phyloP scores from a whole-genome alignment of 2,797 vertebrate genomes.

The Acanthornis magna region DNA sequence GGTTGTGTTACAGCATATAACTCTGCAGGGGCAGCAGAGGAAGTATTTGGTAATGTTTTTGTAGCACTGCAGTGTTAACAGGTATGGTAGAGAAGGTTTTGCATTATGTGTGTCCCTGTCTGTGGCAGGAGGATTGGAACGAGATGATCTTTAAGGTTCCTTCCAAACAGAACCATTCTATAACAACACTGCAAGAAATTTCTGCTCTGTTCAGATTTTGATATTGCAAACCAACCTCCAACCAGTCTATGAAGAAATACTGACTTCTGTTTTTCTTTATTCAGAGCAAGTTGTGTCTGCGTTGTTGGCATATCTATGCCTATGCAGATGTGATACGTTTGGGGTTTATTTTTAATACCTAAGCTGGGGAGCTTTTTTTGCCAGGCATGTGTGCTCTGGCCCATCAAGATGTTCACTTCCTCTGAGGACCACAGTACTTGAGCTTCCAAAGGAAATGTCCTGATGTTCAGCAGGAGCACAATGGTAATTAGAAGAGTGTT shows the following conservation, averaged over 20 bases:
- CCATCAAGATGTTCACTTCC: background rate
- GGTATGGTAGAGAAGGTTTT: background rate
- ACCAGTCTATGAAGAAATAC: background rate
- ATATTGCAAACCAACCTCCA: background rate
- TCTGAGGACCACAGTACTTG: background rate
- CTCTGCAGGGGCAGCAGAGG: background rate
- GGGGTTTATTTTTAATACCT: background rate
- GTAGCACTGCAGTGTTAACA: conserved; percentile 3
- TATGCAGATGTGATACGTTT: background rate
- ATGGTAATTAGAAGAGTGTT: background rate
- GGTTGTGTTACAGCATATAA: background rate
- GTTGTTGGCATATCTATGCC: background rate
- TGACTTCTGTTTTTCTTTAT: background rate
- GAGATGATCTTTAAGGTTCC: background rate
- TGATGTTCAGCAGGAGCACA: background rate
- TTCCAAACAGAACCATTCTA: background rate
- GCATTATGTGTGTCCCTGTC: background rate
- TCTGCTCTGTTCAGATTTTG: background rate
- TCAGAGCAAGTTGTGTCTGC: background rate
- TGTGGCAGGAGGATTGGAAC: background rate
- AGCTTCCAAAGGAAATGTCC: background rate
- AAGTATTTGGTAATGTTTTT: background rate
- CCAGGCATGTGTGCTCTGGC: background rate
- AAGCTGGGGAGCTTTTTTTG: background rate
- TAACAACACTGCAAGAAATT: background rate